Conservation (phyloP, 23 tunicate species). For the Aplidium turbinatum region DNA sequence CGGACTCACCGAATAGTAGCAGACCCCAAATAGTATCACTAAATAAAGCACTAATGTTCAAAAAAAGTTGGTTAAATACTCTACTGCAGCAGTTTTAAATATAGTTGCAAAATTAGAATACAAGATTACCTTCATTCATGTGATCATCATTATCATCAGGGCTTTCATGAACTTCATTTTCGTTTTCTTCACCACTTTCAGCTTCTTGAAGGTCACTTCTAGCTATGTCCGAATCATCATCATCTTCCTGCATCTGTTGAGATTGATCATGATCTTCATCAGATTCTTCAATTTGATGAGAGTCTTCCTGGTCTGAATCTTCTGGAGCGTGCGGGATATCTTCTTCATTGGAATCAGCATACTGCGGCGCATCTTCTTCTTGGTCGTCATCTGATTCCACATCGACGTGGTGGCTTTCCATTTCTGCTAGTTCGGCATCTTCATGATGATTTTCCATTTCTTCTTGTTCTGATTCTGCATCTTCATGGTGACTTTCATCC, state of each 20-base stretch:
- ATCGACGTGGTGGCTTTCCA: not conserved
- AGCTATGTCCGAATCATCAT: not conserved
- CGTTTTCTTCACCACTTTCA: slow-evolving; percentile 15
- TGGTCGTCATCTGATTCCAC: not conserved
- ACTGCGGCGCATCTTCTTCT: not conserved
- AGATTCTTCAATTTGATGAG: not conserved
- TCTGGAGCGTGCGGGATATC: not conserved
- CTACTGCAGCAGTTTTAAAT: no score
- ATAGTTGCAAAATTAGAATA: no score
- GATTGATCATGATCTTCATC: slow-evolving; percentile 12
- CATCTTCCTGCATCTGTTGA: not conserved
- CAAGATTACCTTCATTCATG: not conserved
- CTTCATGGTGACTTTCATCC: slow-evolving; percentile 1
- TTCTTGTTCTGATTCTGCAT: no score
- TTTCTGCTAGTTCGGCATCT: not conserved
- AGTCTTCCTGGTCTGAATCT: slow-evolving; percentile 31
- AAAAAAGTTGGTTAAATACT: no score
- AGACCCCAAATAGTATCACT: no score
- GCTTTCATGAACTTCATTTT: slow-evolving; percentile 6
- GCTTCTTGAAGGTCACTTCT: slow-evolving; percentile 24
- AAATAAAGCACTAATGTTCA: not conserved
- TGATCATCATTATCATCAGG: not conserved
- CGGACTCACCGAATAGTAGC: no score
- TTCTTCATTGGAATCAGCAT: slow-evolving; percentile 14
- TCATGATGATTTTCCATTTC: no score